Conservation (phyloP, 2,797 vertebrate genomes). For the Peromyscus eremicus region DNA sequence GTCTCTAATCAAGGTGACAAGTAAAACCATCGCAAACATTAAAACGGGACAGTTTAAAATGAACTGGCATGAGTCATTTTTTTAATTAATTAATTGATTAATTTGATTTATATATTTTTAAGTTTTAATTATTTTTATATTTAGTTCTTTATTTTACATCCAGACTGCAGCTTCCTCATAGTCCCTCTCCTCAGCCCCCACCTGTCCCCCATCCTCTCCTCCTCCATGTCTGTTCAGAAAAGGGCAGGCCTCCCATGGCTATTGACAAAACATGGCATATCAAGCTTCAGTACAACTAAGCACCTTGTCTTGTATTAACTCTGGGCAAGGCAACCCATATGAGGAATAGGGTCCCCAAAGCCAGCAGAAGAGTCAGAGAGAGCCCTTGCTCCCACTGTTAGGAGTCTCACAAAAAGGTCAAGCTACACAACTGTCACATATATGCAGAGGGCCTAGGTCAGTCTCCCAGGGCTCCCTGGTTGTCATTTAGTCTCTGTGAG, state of each 20-base stretch:
- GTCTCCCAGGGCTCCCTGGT: not conserved
- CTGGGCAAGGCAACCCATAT: not conserved
- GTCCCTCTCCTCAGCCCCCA: too few relatives aligned
- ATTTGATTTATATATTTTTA: not conserved
- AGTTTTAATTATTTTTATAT: not conserved
- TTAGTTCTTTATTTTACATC: not conserved
- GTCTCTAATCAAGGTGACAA: not conserved
- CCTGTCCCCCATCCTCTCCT: not conserved
- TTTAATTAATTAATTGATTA: not conserved
- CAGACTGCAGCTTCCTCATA: not conserved
- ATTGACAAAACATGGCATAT: not conserved
- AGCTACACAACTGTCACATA: not conserved
- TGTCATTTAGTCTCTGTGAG: not conserved
- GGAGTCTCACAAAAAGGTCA: not conserved
- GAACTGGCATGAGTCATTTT: not conserved
- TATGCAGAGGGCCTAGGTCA: not conserved
- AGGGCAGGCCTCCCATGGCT: not conserved
- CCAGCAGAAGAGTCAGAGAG: not conserved
- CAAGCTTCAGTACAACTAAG: not conserved
- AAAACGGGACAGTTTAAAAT: not conserved
- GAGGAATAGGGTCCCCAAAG: not conserved
- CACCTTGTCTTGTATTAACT: not conserved
- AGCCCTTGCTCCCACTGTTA: not conserved
- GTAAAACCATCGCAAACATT: not conserved
- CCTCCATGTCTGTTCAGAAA: not conserved